Base-by-base conservation (phyloP, 2,797 vertebrate species). In the Manis javanica region DNA sequence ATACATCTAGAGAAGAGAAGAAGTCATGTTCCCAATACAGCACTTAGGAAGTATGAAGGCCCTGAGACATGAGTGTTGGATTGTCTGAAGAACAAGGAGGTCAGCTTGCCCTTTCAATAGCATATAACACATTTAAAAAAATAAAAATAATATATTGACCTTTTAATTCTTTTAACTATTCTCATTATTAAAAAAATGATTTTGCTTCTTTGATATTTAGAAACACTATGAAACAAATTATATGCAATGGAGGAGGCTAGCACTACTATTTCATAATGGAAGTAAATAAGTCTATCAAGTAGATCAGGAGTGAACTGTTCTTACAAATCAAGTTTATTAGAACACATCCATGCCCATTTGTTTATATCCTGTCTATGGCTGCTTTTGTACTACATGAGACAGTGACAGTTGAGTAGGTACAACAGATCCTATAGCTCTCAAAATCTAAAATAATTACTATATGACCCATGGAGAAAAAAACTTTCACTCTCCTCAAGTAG, bases 151-250 rank as follows among this genome's bases (percentile, higher is more conserved):
- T 19, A 4, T 37, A 86, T 23, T 12, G 16, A 42, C 2, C 7
- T 39, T 61, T 82, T 53, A 39, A 71, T 66, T 66, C 1, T 79
- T 83, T 88, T 57, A 69, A 79, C 79, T 61, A 53, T 29, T 74
- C 66, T 55, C 46, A 95, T n/a, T 89, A 53, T 92, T 92, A 34
- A 94, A 82, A 87, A 90, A 86, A 81, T 7, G 53, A 72, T 53
- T 86, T 82, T 69, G 18, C 19, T 53, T 5, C 7, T 23, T 64
- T 69, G 16, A 86, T 26, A 77, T 96, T 86, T 82, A 83, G 46
- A 74, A 93, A 82, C 46, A 93, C 34, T 66, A 57, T n/a, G 24
- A 49, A 18, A 74, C 4, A 51, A 89, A 57, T 68, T 59, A 46
- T 53, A 39, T 72, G 11, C 24, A 5, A 42, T 7, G 9, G 14